Conservation (phyloP, 2,113 vertebrate species). For the Pseudorectes ferrugineus region DNA sequence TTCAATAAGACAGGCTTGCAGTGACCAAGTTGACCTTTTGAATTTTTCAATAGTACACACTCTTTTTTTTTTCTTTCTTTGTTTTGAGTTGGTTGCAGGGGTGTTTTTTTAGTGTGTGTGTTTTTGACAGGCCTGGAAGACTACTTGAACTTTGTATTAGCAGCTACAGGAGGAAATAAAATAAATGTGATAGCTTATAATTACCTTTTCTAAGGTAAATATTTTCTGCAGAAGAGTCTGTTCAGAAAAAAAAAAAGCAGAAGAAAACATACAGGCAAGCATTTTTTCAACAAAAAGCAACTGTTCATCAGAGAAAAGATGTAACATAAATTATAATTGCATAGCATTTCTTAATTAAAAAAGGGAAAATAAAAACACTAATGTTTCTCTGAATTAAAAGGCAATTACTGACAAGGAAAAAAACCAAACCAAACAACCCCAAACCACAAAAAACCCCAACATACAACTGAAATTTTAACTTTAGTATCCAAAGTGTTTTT, state of each 20-base stretch:
- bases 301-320: neutral
- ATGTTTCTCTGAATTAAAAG: neutral
- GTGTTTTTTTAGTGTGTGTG: neutral
- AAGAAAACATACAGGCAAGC: neutral
- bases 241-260: neutral
- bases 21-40: constrained; percentile 31
- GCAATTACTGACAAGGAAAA: neutral
- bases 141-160: constrained; percentile 26
- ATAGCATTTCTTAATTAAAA: neutral
- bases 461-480: neutral
- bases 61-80: neutral
- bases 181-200: neutral
- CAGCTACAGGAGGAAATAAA: neutral
- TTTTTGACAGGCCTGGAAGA: constrained; percentile 22
- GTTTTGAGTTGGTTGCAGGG: neutral
- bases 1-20: neutral
- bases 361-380: neutral
- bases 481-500: neutral
- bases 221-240: neutral
- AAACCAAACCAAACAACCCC: neutral
- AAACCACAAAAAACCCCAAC: neutral
- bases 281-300: neutral
- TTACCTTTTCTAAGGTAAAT: constrained; percentile 20
- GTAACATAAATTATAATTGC: neutral
- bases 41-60: neutral